phyloP scores from a whole-genome alignment of 1,140 invertebrate genomes.

The Scaptomyza montana region DNA sequence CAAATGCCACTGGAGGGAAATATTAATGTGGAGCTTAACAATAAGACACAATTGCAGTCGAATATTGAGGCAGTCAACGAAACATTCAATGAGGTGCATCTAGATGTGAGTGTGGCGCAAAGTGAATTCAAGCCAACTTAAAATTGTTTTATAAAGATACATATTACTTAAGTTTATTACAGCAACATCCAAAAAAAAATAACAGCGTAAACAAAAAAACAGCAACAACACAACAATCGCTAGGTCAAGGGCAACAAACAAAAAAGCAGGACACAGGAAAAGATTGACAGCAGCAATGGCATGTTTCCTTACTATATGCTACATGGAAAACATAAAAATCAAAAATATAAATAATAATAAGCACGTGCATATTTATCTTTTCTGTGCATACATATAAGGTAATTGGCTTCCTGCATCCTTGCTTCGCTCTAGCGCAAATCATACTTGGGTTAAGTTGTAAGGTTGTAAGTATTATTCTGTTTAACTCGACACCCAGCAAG shows the following conservation, averaged over 20 bases:
- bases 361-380: slow-evolving; percentile 36
- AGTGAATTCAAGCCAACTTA: background rate
- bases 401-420: too few species aligned
- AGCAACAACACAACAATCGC: slow-evolving; percentile 35
- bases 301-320: slow-evolving; percentile 29
- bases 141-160: background rate
- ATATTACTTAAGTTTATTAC: background rate
- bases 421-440: too few species aligned
- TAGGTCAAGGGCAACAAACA: slow-evolving; percentile 52
- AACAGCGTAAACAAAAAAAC: slow-evolving; percentile 12
- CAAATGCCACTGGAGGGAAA: slow-evolving; percentile 12
- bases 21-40: slow-evolving; percentile 42
- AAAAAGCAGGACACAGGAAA: background rate
- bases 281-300: background rate
- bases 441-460: too few species aligned
- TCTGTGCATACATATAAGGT: too few species aligned
- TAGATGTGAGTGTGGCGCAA: slow-evolving; percentile 15
- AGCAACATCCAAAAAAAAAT: slow-evolving; percentile 6
- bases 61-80: slow-evolving; percentile 26
- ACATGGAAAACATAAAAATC: slow-evolving; percentile 33
- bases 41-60: slow-evolving; percentile 10
- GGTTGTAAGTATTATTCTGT: too few species aligned
- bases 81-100: slow-evolving; percentile 42
- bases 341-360: slow-evolving; percentile 18
- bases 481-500: too few species aligned